Conservation (phyloP, 1,140 invertebrate genomes). For the Nomia melanderi region DNA sequence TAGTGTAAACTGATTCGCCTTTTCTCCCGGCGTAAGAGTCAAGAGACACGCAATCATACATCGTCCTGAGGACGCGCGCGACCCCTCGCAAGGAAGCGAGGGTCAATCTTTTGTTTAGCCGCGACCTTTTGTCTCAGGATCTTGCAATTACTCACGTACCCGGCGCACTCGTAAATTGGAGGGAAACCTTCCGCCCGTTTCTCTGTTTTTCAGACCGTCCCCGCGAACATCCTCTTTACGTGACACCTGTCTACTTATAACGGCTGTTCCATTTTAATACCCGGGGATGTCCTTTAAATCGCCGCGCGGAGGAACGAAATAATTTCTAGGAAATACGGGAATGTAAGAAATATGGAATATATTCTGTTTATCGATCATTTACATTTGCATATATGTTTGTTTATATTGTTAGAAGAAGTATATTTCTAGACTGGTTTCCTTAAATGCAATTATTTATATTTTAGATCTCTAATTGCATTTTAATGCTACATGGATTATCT, state of each 20-base stretch:
- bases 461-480: no score
- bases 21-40: constrained; percentile 36
- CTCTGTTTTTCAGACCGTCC: neutral
- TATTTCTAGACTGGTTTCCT: no score
- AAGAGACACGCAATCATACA: constrained; percentile 42
- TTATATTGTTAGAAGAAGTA: no score
- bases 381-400: no score
- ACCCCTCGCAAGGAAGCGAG: constrained; percentile 26
- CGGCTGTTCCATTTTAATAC: neutral
- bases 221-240: constrained; percentile 15
- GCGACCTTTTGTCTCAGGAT: constrained; percentile 35
- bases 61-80: constrained; percentile 4
- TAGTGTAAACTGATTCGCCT: constrained; percentile 32
- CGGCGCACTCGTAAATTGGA: constrained; percentile 24
- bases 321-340: neutral
- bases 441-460: no score
- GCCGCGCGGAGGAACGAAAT: no score
- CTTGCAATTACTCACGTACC: constrained; percentile 43
- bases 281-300: no score
- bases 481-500: no score
- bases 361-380: no score
- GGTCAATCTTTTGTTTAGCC: constrained; percentile 33
- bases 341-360: no score
- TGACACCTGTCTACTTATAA: neutral
- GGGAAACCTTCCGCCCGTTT: constrained; percentile 8